Evolutionary conservation across 2,888 invertebrate genomes (phyloP).

Genomic region (Ennomos fuscantarius): DNA sequence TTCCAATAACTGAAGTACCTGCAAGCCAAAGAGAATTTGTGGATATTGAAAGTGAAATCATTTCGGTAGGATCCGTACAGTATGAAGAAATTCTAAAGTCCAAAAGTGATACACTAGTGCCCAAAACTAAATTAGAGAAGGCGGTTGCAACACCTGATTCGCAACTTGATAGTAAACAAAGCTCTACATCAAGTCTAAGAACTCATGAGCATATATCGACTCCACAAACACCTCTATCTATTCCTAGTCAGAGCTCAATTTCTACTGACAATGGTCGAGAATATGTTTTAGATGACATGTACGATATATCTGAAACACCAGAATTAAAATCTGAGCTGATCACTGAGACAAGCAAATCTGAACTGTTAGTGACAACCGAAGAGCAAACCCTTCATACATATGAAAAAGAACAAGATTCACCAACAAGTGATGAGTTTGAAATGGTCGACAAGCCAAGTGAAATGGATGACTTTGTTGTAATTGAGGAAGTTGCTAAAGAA

Average conservation of each 20-base stretch:
- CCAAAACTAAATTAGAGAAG: conserved; percentile 77
- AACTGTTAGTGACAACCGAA: conserved; percentile 86
- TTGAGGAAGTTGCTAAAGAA: conserved; percentile 95
- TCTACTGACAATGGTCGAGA: conserved; percentile 88
- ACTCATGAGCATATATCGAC: conserved; percentile 81
- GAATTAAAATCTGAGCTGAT: conserved; percentile 81
- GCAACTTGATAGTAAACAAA: conserved; percentile 81
- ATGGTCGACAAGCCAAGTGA: conserved; percentile 94
- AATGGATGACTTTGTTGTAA: conserved; percentile 94
- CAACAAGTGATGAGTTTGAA: conserved; percentile 94
- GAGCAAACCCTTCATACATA: conserved; percentile 82
- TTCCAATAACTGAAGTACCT: conserved; percentile 73
- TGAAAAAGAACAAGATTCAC: conserved; percentile 88
- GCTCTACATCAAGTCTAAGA: conserved; percentile 86
- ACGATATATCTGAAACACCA: conserved; percentile 85
- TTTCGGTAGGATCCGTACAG: conserved; percentile 71
- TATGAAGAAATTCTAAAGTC: conserved; percentile 81
- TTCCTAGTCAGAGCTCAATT: conserved; percentile 87
- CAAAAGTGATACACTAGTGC: conserved; percentile 81
- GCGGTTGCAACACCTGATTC: conserved; percentile 69
- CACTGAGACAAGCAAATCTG: conserved; percentile 81
- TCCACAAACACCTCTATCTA: conserved; percentile 86
- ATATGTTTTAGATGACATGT: conserved; percentile 86
- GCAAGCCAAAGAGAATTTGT: conserved; percentile 80
- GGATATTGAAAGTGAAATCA: conserved; percentile 78